Evolutionary conservation across 2,113 vertebrate species (phyloP), one percentile per base, ranked within the genome.

Genomic region (Melanerpes aurifrons): DNA sequence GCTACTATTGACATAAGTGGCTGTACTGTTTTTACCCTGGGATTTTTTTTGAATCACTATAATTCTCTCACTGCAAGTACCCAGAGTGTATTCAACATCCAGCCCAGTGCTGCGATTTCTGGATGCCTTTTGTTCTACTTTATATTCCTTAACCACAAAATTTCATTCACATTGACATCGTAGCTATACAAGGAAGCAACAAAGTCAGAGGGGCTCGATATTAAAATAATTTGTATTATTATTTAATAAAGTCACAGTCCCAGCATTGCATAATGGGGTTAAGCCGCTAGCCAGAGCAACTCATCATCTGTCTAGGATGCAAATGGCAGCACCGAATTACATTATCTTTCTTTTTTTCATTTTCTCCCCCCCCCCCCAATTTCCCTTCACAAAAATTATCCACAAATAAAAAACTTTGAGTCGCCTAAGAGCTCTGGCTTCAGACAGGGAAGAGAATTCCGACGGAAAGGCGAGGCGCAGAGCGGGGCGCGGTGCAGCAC

Each of bases 291-390:
- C 94, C 94, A 96, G 97, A 96, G 97, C 95, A 14, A 96, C 94
- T 96, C 96, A 97, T 97, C 97, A 97, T 96, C 95, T 96, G 97
- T 97, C 96, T 97, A 86, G 90, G 95, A 96, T 94, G 96, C 92
- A 97, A 97, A 96, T 91, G 93, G 95, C 92, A 95, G 95, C 76
- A 88, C 80, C 89, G 72, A 96, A 96, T 97, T 97, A 95, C 94
- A 96, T 94, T 95, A 94, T 76, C 54, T 73, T 15, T 6, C 4
- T 2, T 2, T 15, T 12, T 18, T 8, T 25, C 24, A 9, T 57
- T 57, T 57, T 7, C 1, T 2, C 16, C 17, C 15, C 15, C 50
- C 3, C n/a, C 7, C 9, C 20, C 21, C 50, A 12, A 50, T 21
- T 75, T 62, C 63, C 15, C 37, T 37, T 57, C 58, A 61, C 64